phyloP scores from a whole-genome alignment of 2,113 vertebrate species.

The Neopipo cinnamomea region DNA sequence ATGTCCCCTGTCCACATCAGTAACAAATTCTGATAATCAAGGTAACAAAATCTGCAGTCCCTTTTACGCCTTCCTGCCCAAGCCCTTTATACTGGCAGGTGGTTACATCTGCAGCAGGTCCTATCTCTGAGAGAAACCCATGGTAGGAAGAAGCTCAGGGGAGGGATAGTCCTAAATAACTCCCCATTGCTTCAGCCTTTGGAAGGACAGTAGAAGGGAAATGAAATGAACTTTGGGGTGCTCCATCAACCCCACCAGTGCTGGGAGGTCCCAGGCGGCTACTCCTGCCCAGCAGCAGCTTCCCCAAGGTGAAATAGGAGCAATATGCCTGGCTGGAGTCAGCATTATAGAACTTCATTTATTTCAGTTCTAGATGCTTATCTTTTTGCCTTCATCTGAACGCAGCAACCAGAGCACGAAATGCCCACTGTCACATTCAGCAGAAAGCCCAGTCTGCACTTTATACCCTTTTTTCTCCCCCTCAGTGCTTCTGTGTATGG shows the following conservation, averaged over 20 bases:
- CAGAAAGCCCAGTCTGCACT: neutral
- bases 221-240: accelerated
- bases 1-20: neutral
- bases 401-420: neutral
- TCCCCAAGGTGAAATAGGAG: neutral
- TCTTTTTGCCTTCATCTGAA: neutral
- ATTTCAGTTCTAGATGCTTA: neutral
- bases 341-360: neutral
- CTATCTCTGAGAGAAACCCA: accelerated
- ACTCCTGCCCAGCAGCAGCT: neutral
- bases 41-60: neutral
- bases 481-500: accelerated
- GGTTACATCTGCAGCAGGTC: neutral
- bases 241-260: neutral
- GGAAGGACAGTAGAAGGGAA: neutral
- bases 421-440: neutral
- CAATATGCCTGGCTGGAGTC: neutral
- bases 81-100: neutral
- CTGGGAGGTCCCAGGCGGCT: neutral
- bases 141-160: neutral
- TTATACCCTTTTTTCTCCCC: neutral
- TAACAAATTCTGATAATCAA: neutral
- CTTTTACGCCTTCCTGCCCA: neutral
- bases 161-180: neutral
- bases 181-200: neutral